Evolutionary conservation across 1,140 invertebrate genomes (phyloP), one percentile per base, ranked within the genome.

Genomic region (Hestina assimilis): DNA sequence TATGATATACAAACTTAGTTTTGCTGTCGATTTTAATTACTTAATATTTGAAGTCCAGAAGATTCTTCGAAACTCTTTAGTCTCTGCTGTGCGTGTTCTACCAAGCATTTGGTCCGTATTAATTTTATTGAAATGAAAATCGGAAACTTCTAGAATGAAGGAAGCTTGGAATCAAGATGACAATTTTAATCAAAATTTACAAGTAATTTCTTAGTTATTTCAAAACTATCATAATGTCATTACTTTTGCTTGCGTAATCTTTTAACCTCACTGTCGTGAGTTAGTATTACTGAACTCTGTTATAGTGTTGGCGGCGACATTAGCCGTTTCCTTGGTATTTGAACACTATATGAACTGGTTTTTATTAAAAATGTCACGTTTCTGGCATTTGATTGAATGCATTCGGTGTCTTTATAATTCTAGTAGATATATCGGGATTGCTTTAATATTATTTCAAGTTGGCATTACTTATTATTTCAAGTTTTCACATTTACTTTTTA

Each of bases 261-360:
- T 3, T 51, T 52, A 46, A 46, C 38, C 29, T 51, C 56, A 24
- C 28, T 47, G 41, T 59, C 48, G 56, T 59, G 48, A 52, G 41
- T 46, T 46, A 59, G 48, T 35, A 35, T 28, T 50, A 15, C 15
- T 52, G 41, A 46, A 52, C 46, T 59, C 56, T 29, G 47, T 31
- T 38, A 43, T 43, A 58, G 47, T 45, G 35, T 26, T 46, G 48
- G 41, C 38, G 38, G 28, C 24, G 41, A 40, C 48, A 59, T 51
- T 29, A 26, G 40, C 17, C 15, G 53, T 63, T 53, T 63, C 48
- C 54, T 57, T 63, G 53, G 31, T 57, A 63, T 57, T 57, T 55
- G 29, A 48, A 20, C 7, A 12, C 33, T 59, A 24, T 53, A 52
- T 56, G 46, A 29, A 61, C 59, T 51, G 45, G 40, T 51, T 56